Conservation (phyloP, 2,797 vertebrate species). For the Premnoplex brunnescens region DNA sequence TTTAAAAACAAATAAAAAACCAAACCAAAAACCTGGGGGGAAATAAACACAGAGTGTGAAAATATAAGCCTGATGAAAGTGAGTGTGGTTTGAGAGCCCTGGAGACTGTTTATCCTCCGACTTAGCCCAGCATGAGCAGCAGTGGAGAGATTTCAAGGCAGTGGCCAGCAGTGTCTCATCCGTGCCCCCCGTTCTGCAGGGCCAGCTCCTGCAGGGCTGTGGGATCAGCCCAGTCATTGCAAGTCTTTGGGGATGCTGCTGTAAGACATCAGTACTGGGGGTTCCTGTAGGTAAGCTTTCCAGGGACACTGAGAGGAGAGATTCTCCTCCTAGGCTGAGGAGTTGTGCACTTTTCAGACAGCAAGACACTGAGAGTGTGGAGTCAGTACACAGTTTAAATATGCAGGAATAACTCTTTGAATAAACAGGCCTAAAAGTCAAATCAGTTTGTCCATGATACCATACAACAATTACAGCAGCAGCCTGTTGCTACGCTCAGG, state of each 20-base stretch:
- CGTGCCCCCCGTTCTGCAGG: neutral
- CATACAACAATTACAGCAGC: neutral
- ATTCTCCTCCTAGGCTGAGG: neutral
- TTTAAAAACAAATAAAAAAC: slow-evolving; percentile 23
- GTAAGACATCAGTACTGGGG: neutral
- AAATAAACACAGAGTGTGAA: neutral
- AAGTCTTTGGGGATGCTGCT: neutral
- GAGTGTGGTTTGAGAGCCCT: slow-evolving; percentile 23
- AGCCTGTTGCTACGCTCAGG: neutral
- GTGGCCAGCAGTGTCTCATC: neutral
- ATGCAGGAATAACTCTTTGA: neutral
- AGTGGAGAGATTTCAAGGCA: neutral
- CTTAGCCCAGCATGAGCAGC: neutral
- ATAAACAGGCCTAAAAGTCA: neutral
- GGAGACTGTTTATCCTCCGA: neutral
- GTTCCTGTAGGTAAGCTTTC: neutral
- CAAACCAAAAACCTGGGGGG: neutral
- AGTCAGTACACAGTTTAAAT: neutral
- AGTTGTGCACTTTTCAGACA: neutral
- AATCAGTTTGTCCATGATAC: neutral
- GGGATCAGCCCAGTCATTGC: neutral
- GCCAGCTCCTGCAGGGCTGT: neutral
- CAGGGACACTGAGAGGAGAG: neutral
- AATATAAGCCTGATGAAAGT: neutral
- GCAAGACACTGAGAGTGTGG: neutral